Evolutionary conservation across 2,888 invertebrate species (phyloP), one percentile per base, ranked within the genome.

Genomic region (Bruchidius siliquastri): DNA sequence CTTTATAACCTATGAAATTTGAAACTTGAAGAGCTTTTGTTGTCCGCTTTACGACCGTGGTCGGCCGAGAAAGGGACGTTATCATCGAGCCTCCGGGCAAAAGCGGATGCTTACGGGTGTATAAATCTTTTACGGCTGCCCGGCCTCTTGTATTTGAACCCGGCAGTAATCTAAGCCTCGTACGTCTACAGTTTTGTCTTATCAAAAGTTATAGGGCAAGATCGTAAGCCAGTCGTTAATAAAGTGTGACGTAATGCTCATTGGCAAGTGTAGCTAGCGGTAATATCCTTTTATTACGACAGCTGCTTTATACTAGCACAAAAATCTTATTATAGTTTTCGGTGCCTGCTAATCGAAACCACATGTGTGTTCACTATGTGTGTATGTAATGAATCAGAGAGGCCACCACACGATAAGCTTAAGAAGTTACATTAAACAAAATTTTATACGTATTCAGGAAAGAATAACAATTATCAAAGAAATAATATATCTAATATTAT

Each of bases 1-100:
- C 73, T 71, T 73, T 70, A 71, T 73, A 71, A 68, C 68, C 71
- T 73, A 73, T 71, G 73, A 73, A 73, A 73, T 73, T 73, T 69
- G 73, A 71, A 71, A 71, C 71, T 71, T 49, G 49, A 49, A 49
- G 49, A 18, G 49, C 49, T 49, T 49, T 49, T 49, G 18, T 49
- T 49, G 49, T 49, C 49, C 49, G 10, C 49, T 49, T 49, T 49
- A 49, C 18, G 49, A 49, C 13, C 18, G 49, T 18, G 49, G 49
- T 4, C 49, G 18, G 49, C 49, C 49, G 49, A 49, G 49, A 49
- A 49, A 49, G 18, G 49, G 49, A 13, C 49, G 49, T 49, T 49
- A 49, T 13, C 49, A 49, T 49, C 49, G 49, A 4, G 18, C 49
- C 18, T 4, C 49, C 18, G 49, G 10, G 49, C 49, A 49, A 13